Conservation (phyloP, 2,113 vertebrate genomes). For the Gymnocephalus cernua region DNA sequence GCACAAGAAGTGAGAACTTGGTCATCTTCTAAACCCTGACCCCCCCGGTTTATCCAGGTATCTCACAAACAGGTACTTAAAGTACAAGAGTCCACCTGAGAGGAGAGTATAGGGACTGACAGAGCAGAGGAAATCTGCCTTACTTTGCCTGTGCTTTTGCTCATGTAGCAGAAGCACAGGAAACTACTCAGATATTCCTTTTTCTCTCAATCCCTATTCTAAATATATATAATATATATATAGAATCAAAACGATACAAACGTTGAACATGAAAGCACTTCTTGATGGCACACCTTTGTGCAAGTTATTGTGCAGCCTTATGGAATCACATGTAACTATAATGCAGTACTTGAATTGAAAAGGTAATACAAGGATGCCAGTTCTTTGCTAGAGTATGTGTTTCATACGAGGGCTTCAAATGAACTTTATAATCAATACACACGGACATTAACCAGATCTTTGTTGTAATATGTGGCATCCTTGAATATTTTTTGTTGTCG, state of each 20-base stretch:
- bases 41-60: slow-evolving; percentile 80
- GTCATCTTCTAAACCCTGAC: slow-evolving; percentile 95
- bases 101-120: slow-evolving; percentile 92
- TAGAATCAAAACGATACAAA: slow-evolving; percentile 85
- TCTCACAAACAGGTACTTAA: slow-evolving; percentile 83
- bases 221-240: slow-evolving; percentile 55
- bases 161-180: slow-evolving; percentile 87
- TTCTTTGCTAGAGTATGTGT: slow-evolving; percentile 38
- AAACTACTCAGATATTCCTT: slow-evolving; percentile 93
- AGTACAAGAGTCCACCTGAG: slow-evolving; percentile 85
- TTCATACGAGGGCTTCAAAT: slow-evolving; percentile 29
- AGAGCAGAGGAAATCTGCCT: slow-evolving; percentile 92
- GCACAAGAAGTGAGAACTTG: slow-evolving; percentile 89
- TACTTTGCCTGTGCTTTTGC: slow-evolving; percentile 90
- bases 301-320: slow-evolving; percentile 99
- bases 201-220: slow-evolving; percentile 93
- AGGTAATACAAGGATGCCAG: slow-evolving; percentile 84
- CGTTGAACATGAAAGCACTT: slow-evolving; percentile 94
- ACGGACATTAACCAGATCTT: slow-evolving; percentile 75
- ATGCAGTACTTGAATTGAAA: slow-evolving; percentile 53
- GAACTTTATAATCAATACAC: slow-evolving; percentile 40
- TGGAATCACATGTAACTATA: slow-evolving; percentile 87
- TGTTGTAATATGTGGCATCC: slow-evolving; percentile 84
- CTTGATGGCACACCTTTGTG: slow-evolving; percentile 88
- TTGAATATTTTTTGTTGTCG: slow-evolving; percentile 83